Evolutionary conservation across 53 echinoderm and acorn worm species (phyloP).

Genomic region (Apostichopus leukothele): DNA sequence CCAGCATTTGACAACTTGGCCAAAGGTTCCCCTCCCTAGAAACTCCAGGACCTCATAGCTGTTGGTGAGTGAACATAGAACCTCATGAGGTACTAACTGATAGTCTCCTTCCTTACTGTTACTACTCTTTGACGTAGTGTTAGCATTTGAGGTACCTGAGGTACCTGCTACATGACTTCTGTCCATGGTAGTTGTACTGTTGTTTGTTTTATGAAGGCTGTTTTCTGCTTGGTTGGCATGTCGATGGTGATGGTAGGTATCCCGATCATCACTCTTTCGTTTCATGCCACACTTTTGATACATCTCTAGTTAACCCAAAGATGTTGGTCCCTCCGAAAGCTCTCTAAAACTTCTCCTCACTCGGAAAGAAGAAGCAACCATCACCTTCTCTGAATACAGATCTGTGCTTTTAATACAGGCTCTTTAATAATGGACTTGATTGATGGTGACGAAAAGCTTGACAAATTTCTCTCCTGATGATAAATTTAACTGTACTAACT

Average conservation of each 20-base stretch:
- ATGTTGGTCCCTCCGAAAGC: not conserved
- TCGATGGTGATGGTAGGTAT: conserved; percentile 68
- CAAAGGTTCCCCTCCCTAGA: conserved; percentile 94
- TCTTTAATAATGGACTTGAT: not conserved
- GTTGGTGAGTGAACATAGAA: conserved; percentile 91
- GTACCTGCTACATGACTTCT: conserved; percentile 46
- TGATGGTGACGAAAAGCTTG: too few relatives aligned
- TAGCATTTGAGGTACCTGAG: conserved; percentile 63
- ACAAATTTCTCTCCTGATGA: too few relatives aligned
- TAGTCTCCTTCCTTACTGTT: conserved; percentile 95
- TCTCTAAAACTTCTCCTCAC: conserved; percentile 27
- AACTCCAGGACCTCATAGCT: conserved; percentile 98
- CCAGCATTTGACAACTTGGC: conserved; percentile 99
- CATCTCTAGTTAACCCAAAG: conserved; percentile 71
- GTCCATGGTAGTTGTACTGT: conserved; percentile 54
- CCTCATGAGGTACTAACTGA: conserved; percentile 96
- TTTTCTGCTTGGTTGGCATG: conserved; percentile 65
- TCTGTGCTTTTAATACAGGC: not conserved
- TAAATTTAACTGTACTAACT: not conserved
- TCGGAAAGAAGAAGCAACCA: not conserved
- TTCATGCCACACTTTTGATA: conserved; percentile 99
- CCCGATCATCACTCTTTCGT: conserved; percentile 94
- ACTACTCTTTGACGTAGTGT: conserved; percentile 67
- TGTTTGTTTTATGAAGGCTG: conserved; percentile 48
- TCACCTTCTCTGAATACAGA: conserved; percentile 6